Percentiles rank a stretch among this genome's conserved stretches.
Conservation (phyloP, 2,888 invertebrate genomes). For the Nomada flava region DNA sequence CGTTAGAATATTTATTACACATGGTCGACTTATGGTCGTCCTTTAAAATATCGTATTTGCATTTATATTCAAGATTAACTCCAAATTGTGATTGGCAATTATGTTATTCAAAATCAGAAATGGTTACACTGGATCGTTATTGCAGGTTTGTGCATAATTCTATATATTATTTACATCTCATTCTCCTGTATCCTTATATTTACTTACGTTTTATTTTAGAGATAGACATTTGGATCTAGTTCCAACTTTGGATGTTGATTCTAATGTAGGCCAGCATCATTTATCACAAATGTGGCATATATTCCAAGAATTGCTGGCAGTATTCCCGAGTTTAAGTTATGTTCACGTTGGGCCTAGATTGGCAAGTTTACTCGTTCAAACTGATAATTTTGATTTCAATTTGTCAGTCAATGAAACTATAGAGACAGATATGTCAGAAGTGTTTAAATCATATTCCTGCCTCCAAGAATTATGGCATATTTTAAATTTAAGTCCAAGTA, state of each 20-base stretch:
- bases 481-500: slow-evolving; percentile 82
- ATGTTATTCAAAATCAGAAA: slow-evolving; percentile 85
- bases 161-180: not conserved
- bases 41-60: slow-evolving; percentile 86
- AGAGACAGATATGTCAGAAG: slow-evolving; percentile 83
- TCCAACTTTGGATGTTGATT: slow-evolving; percentile 86
- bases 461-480: slow-evolving; percentile 84
- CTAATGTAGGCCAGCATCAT: slow-evolving; percentile 85
- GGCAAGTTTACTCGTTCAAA: slow-evolving; percentile 85
- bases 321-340: slow-evolving; percentile 85
- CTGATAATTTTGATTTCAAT: slow-evolving; percentile 81
- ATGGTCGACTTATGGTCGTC: slow-evolving; percentile 85
- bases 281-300: slow-evolving; percentile 85
- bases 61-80: slow-evolving; percentile 84
- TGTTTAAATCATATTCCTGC: slow-evolving; percentile 81
- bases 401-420: slow-evolving; percentile 81
- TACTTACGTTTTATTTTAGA: slow-evolving; percentile 66
- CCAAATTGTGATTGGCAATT: slow-evolving; percentile 84
- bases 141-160: slow-evolving; percentile 80
- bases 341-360: slow-evolving; percentile 86
- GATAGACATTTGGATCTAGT: slow-evolving; percentile 85
- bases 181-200: slow-evolving; percentile 7
- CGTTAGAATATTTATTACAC: slow-evolving; percentile 85
- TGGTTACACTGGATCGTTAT: slow-evolving; percentile 86
- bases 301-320: slow-evolving; percentile 85